These are phyloP conservation scores for Enteromius treurensis DNA, from an alignment of 2,797 vertebrate genomes.

Conservation along the genomic window DNA sequence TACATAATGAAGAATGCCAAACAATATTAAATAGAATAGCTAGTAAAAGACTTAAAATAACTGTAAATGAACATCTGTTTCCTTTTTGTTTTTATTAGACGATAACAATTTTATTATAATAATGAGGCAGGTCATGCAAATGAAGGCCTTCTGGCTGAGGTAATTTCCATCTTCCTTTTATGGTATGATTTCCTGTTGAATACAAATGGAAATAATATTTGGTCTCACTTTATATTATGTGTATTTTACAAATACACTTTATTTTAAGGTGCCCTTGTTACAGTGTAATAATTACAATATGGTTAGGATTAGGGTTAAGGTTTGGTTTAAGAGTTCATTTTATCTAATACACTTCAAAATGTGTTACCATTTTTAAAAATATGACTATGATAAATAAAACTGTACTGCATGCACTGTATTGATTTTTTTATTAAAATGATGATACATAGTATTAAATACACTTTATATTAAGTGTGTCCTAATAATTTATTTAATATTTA, in stretches of 20 bases:
- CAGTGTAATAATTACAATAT: not conserved
- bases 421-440: not conserved
- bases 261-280: not conserved
- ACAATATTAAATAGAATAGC: not conserved
- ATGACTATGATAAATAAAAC: not conserved
- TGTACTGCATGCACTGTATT: not conserved
- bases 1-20: not conserved
- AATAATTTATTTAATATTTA: not conserved
- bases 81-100: not conserved
- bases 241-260: not conserved
- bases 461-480: not conserved
- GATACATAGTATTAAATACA: not conserved
- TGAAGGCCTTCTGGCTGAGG: not conserved
- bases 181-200: not conserved
- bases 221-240: not conserved
- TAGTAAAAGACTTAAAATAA: not conserved
- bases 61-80: not conserved
- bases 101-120: not conserved
- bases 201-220: not conserved
- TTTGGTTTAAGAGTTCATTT: not conserved
- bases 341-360: not conserved
- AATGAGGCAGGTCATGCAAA: not conserved
- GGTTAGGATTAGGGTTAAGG: not conserved
- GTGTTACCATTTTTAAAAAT: not conserved
- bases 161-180: not conserved